Conservation (phyloP, 1,140 invertebrate genomes). For the Holotrichia oblita region DNA sequence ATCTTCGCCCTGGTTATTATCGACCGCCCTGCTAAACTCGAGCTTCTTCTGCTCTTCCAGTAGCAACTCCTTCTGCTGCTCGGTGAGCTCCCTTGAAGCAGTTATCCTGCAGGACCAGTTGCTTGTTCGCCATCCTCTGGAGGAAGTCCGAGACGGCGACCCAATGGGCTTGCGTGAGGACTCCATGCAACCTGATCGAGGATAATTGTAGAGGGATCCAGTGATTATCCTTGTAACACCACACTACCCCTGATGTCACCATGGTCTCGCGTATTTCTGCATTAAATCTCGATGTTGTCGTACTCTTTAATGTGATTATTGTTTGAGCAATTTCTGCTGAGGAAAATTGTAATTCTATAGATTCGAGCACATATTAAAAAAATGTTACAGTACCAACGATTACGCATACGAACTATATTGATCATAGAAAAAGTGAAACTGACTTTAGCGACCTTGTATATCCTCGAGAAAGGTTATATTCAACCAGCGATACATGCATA, state of each 20-base stretch:
- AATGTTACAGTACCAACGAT: not conserved
- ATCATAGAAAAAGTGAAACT: conserved; percentile 13
- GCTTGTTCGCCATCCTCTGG: conserved; percentile 67
- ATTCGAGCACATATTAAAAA: not conserved
- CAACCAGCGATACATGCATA: not conserved
- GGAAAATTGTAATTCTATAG: too few relatives aligned
- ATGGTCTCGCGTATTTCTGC: conserved; percentile 57
- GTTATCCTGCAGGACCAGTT: conserved; percentile 66
- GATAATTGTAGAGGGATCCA: conserved; percentile 71
- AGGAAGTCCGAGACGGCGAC: conserved; percentile 70
- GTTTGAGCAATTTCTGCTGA: not conserved
- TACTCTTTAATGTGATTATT: not conserved
- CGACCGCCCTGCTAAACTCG: not conserved
- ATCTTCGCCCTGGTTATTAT: conserved; percentile 2
- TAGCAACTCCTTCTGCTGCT: conserved; percentile 57
- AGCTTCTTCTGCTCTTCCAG: conserved; percentile 41
- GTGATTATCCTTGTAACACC: conserved; percentile 71
- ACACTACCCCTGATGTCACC: conserved; percentile 70
- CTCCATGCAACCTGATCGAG: conserved; percentile 69
- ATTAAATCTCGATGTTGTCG: conserved; percentile 46
- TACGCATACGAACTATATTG: not conserved
- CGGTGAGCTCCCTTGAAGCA: conserved; percentile 59
- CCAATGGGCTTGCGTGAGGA: conserved; percentile 69
- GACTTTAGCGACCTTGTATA: not conserved
- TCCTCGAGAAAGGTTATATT: not conserved